These are phyloP conservation scores for Beroe forskalii DNA, from an alignment of 37 sponge, comb jelly and placozoan species.

Conservation along the genomic window DNA sequence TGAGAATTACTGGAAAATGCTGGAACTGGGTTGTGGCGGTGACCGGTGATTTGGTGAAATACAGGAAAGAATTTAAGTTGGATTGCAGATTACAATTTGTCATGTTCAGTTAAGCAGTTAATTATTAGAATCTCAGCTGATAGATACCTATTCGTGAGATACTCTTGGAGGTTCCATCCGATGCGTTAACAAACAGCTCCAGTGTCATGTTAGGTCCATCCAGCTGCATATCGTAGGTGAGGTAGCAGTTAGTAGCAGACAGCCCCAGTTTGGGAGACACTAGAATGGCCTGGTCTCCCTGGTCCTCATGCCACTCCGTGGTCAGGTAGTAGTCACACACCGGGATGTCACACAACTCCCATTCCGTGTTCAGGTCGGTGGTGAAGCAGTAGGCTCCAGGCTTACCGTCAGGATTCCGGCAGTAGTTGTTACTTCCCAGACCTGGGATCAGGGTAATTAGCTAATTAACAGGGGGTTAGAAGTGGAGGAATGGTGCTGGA, in stretches of 20 bases:
- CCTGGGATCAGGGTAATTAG: neutral
- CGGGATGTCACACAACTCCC: constrained; percentile 23
- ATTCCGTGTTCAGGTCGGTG: neutral
- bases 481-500: neutral
- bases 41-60: too few species aligned
- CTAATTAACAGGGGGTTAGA: neutral
- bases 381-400: constrained; percentile 25
- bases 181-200: neutral
- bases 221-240: constrained; percentile 15
- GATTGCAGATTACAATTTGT: too few species aligned
- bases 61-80: too few species aligned
- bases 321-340: constrained; percentile 29
- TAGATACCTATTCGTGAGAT: neutral
- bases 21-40: too few species aligned
- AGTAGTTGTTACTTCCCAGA: constrained; percentile 47
- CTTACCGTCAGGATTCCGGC: neutral
- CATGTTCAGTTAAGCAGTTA: too few species aligned
- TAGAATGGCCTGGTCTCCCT: neutral
- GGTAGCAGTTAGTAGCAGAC: neutral
- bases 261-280: neutral
- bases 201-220: constrained; percentile 44
- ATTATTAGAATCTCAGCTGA: too few species aligned
- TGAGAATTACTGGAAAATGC: too few species aligned
- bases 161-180: neutral
- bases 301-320: constrained; percentile 7